Evolutionary conservation across 2,888 invertebrate species (phyloP).

Genomic region (Slavum lentiscoides): DNA sequence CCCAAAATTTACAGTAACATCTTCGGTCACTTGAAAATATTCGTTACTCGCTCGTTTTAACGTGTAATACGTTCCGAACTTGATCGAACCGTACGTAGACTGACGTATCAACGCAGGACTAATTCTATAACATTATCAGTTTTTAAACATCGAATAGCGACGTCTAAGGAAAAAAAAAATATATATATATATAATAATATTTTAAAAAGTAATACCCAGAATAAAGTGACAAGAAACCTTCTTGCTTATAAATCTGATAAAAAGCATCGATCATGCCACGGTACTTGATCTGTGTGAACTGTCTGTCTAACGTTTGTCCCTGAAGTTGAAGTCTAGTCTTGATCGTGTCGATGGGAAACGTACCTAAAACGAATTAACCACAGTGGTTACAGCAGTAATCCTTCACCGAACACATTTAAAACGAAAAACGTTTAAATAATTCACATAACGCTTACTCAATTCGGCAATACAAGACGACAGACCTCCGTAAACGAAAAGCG

Average conservation of each 20-base stretch:
- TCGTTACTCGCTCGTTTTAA: conserved; percentile 67
- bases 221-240: conserved; percentile 84
- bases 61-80: conserved; percentile 93
- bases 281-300: conserved; percentile 76
- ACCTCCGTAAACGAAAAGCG: conserved; percentile 93
- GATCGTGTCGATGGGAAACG: conserved; percentile 94
- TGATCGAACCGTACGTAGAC: conserved; percentile 93
- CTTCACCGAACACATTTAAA: neutral
- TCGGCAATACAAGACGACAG: conserved; percentile 91
- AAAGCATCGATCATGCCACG: conserved; percentile 92
- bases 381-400: no score
- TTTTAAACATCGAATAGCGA: no score
- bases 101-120: conserved; percentile 90
- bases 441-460: conserved; percentile 70
- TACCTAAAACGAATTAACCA: conserved; percentile 65
- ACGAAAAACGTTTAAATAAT: neutral
- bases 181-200: no score
- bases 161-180: no score
- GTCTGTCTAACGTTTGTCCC: conserved; percentile 81
- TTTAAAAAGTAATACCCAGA: conserved; percentile 68
- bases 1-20: conserved; percentile 71
- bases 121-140: conserved; percentile 67
- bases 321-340: conserved; percentile 93
- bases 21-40: conserved; percentile 62
- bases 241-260: conserved; percentile 80